phyloP scores from a whole-genome alignment of 37 sponge, comb jelly and placozoan genomes.

The Halisarca cf. caerulea region DNA sequence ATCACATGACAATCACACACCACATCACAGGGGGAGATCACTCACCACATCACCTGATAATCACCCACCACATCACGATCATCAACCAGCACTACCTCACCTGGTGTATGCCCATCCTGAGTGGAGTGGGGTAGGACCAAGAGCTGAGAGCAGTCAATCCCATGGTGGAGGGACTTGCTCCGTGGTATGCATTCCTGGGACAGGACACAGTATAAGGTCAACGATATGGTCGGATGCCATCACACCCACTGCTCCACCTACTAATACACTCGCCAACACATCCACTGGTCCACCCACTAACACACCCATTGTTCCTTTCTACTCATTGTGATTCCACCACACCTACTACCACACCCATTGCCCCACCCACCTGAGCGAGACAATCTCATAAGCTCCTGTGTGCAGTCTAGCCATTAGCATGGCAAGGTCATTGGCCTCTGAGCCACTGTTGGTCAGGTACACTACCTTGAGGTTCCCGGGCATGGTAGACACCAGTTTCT shows the following conservation, averaged over 20 bases:
- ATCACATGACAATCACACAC: neutral
- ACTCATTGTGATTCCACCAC: no score
- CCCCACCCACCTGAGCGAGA: conserved; percentile 78
- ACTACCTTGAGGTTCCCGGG: conserved; percentile 81
- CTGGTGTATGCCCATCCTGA: conserved; percentile 47
- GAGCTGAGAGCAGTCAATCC: conserved; percentile 70
- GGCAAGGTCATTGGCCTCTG: conserved; percentile 96
- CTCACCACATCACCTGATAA: neutral
- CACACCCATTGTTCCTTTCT: no score
- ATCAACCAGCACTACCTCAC: conserved; percentile 36
- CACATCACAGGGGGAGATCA: neutral
- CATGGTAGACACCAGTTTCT: conserved; percentile 77
- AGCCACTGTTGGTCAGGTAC: conserved; percentile 94
- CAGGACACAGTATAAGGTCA: no score
- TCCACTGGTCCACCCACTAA: no score
- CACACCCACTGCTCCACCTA: no score
- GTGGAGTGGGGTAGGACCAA: conserved; percentile 65
- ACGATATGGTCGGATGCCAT: no score
- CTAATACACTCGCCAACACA: no score
- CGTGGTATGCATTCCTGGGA: conserved; percentile 88
- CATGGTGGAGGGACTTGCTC: conserved; percentile 70
- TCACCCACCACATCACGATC: neutral
- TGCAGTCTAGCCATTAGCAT: conserved; percentile 87
- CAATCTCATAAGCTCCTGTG: conserved; percentile 85
- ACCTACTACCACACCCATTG: no score